Evolutionary conservation across 2,888 invertebrate genomes (phyloP).

Genomic region (Ophonus ardosiacus): DNA sequence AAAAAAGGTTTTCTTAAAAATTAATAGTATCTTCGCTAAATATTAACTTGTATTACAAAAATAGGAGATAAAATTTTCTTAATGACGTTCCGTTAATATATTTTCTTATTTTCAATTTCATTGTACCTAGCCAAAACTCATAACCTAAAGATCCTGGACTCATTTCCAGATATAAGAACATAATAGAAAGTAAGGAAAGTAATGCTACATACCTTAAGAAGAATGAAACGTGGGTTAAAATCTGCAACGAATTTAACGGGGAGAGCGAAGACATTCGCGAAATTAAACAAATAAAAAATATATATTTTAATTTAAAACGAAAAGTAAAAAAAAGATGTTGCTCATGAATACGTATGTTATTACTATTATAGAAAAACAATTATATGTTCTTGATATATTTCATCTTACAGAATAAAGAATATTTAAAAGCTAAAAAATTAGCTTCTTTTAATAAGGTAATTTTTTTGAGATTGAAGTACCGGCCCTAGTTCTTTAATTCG

Average conservation of each 20-base stretch:
- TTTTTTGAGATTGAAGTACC: too few species aligned
- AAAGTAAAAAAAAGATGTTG: neutral
- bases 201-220: neutral
- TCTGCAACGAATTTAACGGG: conserved; percentile 10
- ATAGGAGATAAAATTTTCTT: too few species aligned
- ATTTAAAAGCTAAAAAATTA: neutral
- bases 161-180: conserved; percentile 1
- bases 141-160: too few species aligned
- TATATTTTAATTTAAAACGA: conserved; percentile 21
- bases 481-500: too few species aligned
- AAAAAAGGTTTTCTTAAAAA: too few species aligned
- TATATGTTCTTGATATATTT: too few species aligned
- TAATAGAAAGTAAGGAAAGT: conserved; percentile 30
- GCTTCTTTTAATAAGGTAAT: neutral
- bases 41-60: too few species aligned
- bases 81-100: too few species aligned
- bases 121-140: too few species aligned
- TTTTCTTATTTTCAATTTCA: too few species aligned
- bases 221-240: conserved; percentile 12
- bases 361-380: neutral
- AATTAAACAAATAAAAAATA: neutral
- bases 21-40: too few species aligned
- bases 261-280: neutral
- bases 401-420: neutral
- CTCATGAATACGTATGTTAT: neutral